Conservation (phyloP, 2,888 invertebrate species). For the Andrena trimmerana region DNA sequence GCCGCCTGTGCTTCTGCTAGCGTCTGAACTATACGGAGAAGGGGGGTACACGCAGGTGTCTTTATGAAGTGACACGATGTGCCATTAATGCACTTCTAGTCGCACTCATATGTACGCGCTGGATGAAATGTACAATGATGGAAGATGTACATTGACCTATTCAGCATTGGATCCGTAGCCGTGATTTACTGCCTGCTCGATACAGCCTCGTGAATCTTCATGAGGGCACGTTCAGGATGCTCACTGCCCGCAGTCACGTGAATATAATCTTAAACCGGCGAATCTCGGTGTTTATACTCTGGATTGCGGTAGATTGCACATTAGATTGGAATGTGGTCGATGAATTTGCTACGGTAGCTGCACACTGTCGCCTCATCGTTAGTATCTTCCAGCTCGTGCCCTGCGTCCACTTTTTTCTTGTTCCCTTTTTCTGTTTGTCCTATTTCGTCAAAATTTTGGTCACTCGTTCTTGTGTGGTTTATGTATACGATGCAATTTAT, state of each 20-base stretch:
- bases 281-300: conserved; percentile 26
- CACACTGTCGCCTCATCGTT: not conserved
- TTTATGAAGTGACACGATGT: conserved; percentile 54
- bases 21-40: conserved; percentile 2
- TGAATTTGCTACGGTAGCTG: conserved; percentile 34
- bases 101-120: conserved; percentile 26
- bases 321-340: conserved; percentile 29
- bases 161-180: conserved; percentile 75
- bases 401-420: no score
- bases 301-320: conserved; percentile 25
- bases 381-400: not conserved
- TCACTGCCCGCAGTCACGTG: conserved; percentile 61
- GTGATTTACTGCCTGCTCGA: conserved; percentile 75
- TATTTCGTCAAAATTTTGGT: no score
- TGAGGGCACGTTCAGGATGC: conserved; percentile 39
- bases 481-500: no score
- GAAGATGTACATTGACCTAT: conserved; percentile 78
- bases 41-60: conserved; percentile 24
- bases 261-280: conserved; percentile 45
- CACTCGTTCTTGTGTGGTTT: no score
- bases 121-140: conserved; percentile 55
- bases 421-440: no score
- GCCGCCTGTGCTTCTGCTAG: conserved; percentile 5
- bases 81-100: conserved; percentile 52
- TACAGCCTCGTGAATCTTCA: conserved; percentile 72